A percentile compares a stretch with the other conserved stretches of the same genome.
Conservation (phyloP, 2,797 vertebrate species). For the Poeciliopsis gracilis region DNA sequence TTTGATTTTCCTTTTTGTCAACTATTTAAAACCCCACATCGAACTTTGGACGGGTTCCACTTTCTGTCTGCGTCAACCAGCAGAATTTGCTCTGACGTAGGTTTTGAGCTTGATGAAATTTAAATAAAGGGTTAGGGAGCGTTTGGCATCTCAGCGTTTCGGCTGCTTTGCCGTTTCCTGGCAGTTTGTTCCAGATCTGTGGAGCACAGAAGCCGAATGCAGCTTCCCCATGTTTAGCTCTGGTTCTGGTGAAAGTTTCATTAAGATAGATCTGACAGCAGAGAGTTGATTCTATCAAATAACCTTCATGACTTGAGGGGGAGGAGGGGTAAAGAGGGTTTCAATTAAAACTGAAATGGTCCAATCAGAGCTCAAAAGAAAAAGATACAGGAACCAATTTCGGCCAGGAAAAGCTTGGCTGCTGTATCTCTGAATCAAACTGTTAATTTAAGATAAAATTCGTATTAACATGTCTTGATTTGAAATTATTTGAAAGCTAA, state of each 20-base stretch:
- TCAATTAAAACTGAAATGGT: background rate
- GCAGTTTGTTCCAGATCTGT: no score
- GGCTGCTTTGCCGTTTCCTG: no score
- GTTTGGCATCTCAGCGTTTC: no score
- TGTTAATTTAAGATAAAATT: background rate
- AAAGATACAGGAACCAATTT: background rate
- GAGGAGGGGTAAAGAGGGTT: background rate
- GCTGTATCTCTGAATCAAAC: background rate
- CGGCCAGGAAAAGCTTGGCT: background rate
- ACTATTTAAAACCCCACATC: background rate
- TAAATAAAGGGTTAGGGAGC: background rate
- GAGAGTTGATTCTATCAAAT: background rate
- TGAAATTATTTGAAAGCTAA: background rate
- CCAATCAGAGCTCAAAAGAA: background rate
- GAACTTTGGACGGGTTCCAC: background rate
- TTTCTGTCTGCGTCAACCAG: no score
- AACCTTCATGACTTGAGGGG: no score
- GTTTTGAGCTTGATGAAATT: background rate
- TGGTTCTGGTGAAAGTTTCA: no score
- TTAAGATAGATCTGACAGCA: background rate
- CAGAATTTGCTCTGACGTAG: background rate
- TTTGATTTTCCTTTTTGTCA: background rate
- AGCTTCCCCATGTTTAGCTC: no score
- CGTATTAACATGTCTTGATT: background rate
- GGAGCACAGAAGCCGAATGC: no score